These are phyloP conservation scores for Julus scandinavius DNA, from an alignment of 2,888 invertebrate genomes.

Conservation along the genomic window DNA sequence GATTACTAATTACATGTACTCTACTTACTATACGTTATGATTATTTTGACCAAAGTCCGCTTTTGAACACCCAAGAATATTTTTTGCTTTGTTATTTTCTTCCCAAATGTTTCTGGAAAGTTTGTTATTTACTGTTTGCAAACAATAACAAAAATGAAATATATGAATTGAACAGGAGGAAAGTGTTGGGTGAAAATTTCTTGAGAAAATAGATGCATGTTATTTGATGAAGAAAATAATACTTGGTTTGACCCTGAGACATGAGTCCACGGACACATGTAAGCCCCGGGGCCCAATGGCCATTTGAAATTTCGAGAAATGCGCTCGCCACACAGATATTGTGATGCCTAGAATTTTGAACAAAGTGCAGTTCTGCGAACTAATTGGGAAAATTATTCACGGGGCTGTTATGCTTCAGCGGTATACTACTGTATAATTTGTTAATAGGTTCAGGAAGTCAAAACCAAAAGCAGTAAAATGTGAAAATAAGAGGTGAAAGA, in stretches of 20 bases:
- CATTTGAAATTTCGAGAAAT: neutral
- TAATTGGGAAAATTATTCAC: slow-evolving; percentile 26
- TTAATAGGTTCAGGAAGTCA: slow-evolving; percentile 39
- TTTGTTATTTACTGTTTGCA: neutral
- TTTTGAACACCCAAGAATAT: too few species aligned
- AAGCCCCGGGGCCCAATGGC: neutral
- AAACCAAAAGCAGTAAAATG: slow-evolving; percentile 4
- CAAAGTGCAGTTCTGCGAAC: slow-evolving; percentile 31
- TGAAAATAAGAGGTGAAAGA: slow-evolving; percentile 25
- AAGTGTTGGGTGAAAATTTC: neutral
- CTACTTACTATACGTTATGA: too few species aligned
- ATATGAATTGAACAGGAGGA: slow-evolving; percentile 6
- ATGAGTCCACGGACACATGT: neutral
- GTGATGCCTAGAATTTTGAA: slow-evolving; percentile 14
- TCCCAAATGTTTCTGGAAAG: neutral
- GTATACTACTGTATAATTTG: slow-evolving; percentile 17
- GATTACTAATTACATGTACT: too few species aligned
- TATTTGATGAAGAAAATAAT: neutral
- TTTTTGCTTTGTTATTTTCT: neutral
- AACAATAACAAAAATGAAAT: slow-evolving; percentile 7
- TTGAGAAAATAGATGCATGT: neutral
- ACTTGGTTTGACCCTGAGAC: slow-evolving; percentile 7
- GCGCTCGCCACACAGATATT: neutral
- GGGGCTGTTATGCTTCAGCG: slow-evolving; percentile 7
- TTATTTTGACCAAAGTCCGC: too few species aligned